Base-by-base conservation (phyloP, 2,113 vertebrate genomes). In the Alectura lathami region DNA sequence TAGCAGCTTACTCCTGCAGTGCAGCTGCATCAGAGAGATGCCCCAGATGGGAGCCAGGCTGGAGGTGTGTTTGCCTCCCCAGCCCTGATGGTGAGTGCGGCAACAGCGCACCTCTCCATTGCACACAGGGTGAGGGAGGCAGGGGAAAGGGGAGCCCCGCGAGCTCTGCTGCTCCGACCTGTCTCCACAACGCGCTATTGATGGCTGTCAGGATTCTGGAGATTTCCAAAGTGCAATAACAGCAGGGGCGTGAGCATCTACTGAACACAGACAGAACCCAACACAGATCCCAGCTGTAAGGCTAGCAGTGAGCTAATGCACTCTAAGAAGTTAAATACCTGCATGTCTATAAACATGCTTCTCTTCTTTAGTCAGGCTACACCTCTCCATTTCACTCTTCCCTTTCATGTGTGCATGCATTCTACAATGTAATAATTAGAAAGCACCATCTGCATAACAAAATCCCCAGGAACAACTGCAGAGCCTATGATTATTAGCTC, bases 391-490 rank as follows among this genome's bases (percentile, higher is more conserved):
- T 75, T 88, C 56, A 63, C 40, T 91, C 60, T 68, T 90, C 15
- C 34, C 56, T 64, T 94, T 93, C 76, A 86, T 2, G 7, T 1
- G 2, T 59, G 15, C 2, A 0, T 29, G 36, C 78, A 43, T 81
- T 88, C 60, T 64, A 83, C 47, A 86, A 50, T 20, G 54, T 47
- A 83, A 70, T 78, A 88, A 95, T 93, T 83, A 89, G 68, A 63
- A 95, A 86, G n/a, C 51, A 64, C 27, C 51, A 86, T 67, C 79
- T 83, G 90, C 56, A 34, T 59, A 91, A 78, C 48, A 72, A 94
- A 96, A 90, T 78, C 43, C 26, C 40, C 38, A 93, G 72, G 56
- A 96, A 96, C n/a, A 83, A 94, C 56, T 64, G 60, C 79, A 93
- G 68, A 96, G 40, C 42, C 85, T 78, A 54, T 36, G 67, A 93